Evolutionary conservation across 2,888 invertebrate species (phyloP), one percentile per base, ranked within the genome.

Genomic region (Linyphia triangularis): DNA sequence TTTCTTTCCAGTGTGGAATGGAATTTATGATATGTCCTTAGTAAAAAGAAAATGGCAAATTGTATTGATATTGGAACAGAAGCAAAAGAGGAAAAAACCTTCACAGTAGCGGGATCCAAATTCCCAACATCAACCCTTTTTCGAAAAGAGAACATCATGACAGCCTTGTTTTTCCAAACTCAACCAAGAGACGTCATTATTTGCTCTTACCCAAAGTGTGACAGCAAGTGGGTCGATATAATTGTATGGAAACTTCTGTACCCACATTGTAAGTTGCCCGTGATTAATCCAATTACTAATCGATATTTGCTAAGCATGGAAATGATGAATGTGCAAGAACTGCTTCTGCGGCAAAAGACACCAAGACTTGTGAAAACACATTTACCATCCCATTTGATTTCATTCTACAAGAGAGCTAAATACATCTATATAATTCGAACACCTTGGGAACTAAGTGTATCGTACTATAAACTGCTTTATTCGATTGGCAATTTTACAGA

Each of bases 161-260:
- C 22, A 9, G 33, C 40, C 6, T 67, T 69, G 1, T 59, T 30
- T 3, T 37, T 77, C 37, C 63, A 30, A 10, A 67, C 77, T 16
- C 59, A 65, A 16, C 16, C 75, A 24, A 57, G 33, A 9, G 85
- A 85, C 22, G 69, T 85, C 28, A 67, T 85, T 4, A 4, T 85
- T 5, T 69, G 75, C 10, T 85, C 85, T n/a, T 85, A 77, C 51
- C 85, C 85, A 2, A 85, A 77, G n/a, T 75, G 77, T 69, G 85
- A 85, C 26, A 85, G 72, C 19, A 77, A 67, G 37, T 33, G 2
- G 6, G 13, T 85, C 1, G 85, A 85, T 19, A 30, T 37, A n/a
- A 77, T 85, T n/a, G 22, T 85, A 28, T 85, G 77, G 77, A 75
- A 77, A 19, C 59, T 85, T 4, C 6, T 85, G 30, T 77, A 75